These are phyloP conservation scores for Lamproptera curius DNA, from an alignment of 2,888 invertebrate species.

Conservation along the genomic window DNA sequence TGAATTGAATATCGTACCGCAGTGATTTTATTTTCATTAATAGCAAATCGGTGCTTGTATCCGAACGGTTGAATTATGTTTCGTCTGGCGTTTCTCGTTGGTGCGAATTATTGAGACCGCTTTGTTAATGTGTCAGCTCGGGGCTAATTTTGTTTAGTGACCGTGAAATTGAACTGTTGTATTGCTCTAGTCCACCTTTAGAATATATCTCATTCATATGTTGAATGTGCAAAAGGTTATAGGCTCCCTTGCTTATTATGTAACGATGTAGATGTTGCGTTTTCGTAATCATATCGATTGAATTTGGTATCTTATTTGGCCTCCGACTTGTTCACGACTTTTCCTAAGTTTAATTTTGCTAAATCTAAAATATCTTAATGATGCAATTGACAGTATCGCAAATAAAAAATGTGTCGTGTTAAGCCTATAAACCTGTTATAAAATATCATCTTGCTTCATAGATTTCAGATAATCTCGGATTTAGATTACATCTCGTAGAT, in stretches of 20 bases:
- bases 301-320: too few species aligned
- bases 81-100: slow-evolving; percentile 56
- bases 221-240: slow-evolving; percentile 34
- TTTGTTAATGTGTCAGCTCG: slow-evolving; percentile 66
- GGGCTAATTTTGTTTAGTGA: slow-evolving; percentile 73
- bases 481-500: too few species aligned
- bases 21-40: slow-evolving; percentile 32
- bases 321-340: too few species aligned
- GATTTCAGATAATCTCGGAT: too few species aligned
- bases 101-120: slow-evolving; percentile 68
- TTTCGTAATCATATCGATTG: slow-evolving; percentile 44
- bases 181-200: slow-evolving; percentile 41
- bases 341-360: too few species aligned
- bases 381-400: too few species aligned
- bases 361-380: too few species aligned
- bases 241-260: slow-evolving; percentile 25
- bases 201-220: slow-evolving; percentile 56
- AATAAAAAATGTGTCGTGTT: too few species aligned
- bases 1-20: slow-evolving; percentile 48
- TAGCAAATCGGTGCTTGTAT: slow-evolving; percentile 26
- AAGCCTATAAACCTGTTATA: too few species aligned
- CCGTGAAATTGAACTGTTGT: slow-evolving; percentile 69
- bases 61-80: slow-evolving; percentile 51
- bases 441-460: too few species aligned
- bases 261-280: slow-evolving; percentile 31